Conservation (phyloP, 2,113 vertebrate species). For the Suncus etruscus region DNA sequence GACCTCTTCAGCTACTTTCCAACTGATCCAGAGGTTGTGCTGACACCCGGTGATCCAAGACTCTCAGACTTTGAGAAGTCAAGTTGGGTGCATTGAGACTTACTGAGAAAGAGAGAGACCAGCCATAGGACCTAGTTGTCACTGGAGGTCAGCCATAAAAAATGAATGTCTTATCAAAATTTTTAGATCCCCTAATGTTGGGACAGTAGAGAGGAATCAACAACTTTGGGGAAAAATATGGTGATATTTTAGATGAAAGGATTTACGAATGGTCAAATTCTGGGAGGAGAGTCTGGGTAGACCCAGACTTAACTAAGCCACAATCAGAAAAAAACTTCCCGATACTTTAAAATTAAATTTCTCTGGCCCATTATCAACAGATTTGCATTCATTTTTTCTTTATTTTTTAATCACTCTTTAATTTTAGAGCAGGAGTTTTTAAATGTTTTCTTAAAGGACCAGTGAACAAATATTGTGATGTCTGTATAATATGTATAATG, state of each 20-base stretch:
- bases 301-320: constrained; percentile 46
- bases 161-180: not conserved
- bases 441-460: too few relatives aligned
- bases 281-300: constrained; percentile 61
- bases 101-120: too few relatives aligned
- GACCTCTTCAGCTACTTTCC: too few relatives aligned
- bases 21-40: too few relatives aligned
- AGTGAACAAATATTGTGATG: too few relatives aligned
- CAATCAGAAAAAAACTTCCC: not conserved
- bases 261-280: constrained; percentile 38
- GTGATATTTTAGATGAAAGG: constrained; percentile 17
- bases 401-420: too few relatives aligned
- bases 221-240: not conserved
- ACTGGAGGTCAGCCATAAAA: not conserved
- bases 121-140: too few relatives aligned
- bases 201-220: not conserved
- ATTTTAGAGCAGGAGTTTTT: too few relatives aligned
- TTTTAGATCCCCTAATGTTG: not conserved
- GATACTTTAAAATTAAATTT: constrained; percentile 72
- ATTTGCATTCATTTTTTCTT: constrained; percentile 64
- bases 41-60: too few relatives aligned
- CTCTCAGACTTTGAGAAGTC: too few relatives aligned
- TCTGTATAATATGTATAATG: too few relatives aligned
- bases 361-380: constrained; percentile 75
- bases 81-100: too few relatives aligned